phyloP scores from a whole-genome alignment of 2,797 vertebrate genomes.

The Babyrousa celebensis region DNA sequence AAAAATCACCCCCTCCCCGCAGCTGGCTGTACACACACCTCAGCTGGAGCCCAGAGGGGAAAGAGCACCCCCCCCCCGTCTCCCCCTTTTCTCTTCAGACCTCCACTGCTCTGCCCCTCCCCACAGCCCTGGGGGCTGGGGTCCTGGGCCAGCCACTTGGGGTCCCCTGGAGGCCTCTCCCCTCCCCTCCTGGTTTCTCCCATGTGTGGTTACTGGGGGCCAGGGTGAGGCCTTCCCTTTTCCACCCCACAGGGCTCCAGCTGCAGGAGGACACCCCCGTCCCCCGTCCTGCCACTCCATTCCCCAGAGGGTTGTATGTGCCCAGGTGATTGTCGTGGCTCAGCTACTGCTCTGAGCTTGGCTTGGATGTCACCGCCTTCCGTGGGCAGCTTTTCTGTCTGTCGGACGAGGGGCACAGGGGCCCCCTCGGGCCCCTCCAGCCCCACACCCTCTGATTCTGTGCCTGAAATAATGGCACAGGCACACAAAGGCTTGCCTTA shows the following conservation, averaged over 20 bases:
- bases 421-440: fast-evolving
- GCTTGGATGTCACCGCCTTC: fast-evolving
- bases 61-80: neutral
- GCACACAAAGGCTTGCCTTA: fast-evolving
- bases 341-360: neutral
- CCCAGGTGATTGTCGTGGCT: fast-evolving
- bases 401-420: fast-evolving
- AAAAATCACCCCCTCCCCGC: neutral
- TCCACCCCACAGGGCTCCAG: neutral
- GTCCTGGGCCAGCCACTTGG: fast-evolving
- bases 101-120: no score
- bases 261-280: neutral
- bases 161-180: neutral
- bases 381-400: neutral
- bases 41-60: neutral
- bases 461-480: fast-evolving
- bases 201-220: neutral
- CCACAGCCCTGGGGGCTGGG: neutral
- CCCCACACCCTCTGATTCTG: fast-evolving
- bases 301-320: no score
- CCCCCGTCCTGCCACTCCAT: neutral
- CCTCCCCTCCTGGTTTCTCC: neutral
- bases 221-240: no score
- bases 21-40: neutral
- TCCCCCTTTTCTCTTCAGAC: neutral